phyloP scores from a whole-genome alignment of 2,888 invertebrate species.

The Protula sp. region DNA sequence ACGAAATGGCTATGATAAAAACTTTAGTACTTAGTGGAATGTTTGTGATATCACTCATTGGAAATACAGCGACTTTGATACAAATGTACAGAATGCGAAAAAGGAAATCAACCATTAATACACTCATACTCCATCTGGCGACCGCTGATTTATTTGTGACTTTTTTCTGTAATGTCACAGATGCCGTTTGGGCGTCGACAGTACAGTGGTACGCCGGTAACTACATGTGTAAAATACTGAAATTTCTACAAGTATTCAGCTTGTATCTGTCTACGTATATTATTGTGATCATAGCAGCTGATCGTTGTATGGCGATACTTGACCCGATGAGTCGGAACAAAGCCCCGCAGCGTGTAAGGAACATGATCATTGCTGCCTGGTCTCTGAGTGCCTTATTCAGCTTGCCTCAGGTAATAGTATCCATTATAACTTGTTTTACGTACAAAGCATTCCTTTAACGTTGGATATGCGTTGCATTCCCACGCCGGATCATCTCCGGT shows the following conservation, averaged over 20 bases:
- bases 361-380: slow-evolving; percentile 65
- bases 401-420: slow-evolving; percentile 69
- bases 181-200: slow-evolving; percentile 74
- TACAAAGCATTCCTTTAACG: too few species aligned
- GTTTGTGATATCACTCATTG: slow-evolving; percentile 69
- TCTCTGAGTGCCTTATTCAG: slow-evolving; percentile 69
- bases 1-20: slow-evolving; percentile 62
- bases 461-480: too few species aligned
- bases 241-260: slow-evolving; percentile 72
- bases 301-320: slow-evolving; percentile 70
- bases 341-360: slow-evolving; percentile 62
- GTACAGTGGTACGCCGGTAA: slow-evolving; percentile 78
- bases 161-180: slow-evolving; percentile 73
- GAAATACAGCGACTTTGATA: slow-evolving; percentile 71
- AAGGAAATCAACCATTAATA: slow-evolving; percentile 59
- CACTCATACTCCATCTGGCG: slow-evolving; percentile 74
- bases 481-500: too few species aligned
- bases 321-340: slow-evolving; percentile 62
- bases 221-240: slow-evolving; percentile 71
- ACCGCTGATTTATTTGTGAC: slow-evolving; percentile 77
- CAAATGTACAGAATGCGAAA: slow-evolving; percentile 64
- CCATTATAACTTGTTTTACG: too few species aligned
- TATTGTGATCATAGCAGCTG: slow-evolving; percentile 74
- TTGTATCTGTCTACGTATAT: slow-evolving; percentile 78
- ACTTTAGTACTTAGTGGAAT: slow-evolving; percentile 66